Percentiles rank a stretch among this genome's conserved stretches.
Evolutionary conservation across 2,797 vertebrate species (phyloP).

Genomic region (Sebastes cheni): DNA sequence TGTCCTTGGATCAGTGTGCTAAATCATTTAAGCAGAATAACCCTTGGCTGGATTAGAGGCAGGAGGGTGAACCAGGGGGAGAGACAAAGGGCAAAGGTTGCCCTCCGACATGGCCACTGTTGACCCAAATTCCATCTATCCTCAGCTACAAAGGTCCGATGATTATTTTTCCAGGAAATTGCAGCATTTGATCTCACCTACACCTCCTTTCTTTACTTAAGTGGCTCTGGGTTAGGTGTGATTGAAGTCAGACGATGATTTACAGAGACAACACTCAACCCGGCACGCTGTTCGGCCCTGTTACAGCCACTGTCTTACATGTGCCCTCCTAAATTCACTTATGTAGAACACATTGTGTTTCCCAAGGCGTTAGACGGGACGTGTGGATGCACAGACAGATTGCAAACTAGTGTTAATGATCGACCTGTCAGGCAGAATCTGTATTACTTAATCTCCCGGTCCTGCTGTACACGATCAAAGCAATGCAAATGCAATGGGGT

Average conservation of each 20-base stretch:
- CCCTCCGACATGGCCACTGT: constrained; percentile 73
- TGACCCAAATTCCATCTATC: constrained; percentile 82
- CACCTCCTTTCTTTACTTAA: constrained; percentile 57
- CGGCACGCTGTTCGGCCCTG: constrained; percentile 34
- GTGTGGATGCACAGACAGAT: constrained; percentile 63
- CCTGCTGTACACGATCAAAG: constrained; percentile 74
- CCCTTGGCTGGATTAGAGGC: constrained; percentile 58
- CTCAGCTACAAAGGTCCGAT: constrained; percentile 69
- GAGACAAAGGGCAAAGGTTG: constrained; percentile 58
- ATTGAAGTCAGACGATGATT: constrained; percentile 50
- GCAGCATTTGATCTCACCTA: constrained; percentile 71
- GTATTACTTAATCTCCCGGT: constrained; percentile 76
- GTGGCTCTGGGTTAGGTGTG: constrained; percentile 42
- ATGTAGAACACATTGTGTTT: constrained; percentile 75
- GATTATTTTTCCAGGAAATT: constrained; percentile 81
- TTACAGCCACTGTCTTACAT: constrained; percentile 67
- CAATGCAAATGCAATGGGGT: constrained; percentile 69
- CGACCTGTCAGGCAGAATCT: constrained; percentile 71
- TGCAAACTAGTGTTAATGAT: constrained; percentile 78
- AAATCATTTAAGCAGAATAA: constrained; percentile 84
- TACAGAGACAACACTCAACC: constrained; percentile 52
- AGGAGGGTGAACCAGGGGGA: constrained; percentile 32
- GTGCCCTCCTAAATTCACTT: constrained; percentile 72
- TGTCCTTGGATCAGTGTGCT: constrained; percentile 79
- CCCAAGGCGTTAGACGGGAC: constrained; percentile 63